These are phyloP conservation scores for Brachyrhaphis roseni DNA, from an alignment of 2,797 vertebrate species.

Conservation along the genomic window DNA sequence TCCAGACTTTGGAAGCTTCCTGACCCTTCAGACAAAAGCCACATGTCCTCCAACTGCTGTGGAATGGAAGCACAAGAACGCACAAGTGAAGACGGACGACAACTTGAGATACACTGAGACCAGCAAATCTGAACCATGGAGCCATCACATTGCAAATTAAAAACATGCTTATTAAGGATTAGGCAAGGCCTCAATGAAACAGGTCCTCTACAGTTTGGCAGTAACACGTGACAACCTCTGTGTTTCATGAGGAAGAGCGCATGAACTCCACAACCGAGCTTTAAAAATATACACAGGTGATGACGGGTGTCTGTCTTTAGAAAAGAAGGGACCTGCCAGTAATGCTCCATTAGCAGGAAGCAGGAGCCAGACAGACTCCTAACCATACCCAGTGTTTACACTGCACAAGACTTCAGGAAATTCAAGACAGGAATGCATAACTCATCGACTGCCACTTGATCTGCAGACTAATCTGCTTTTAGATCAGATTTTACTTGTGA, in stretches of 20 bases:
- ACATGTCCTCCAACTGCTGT: constrained; percentile 16
- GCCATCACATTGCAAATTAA: not conserved
- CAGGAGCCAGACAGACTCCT: constrained; percentile 4
- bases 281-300: constrained; percentile 1
- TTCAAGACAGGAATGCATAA: not conserved
- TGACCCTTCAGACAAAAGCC: constrained; percentile 27
- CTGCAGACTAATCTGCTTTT: not conserved
- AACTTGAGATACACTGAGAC: constrained; percentile 8
- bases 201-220: not conserved
- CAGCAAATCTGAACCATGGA: not conserved
- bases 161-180: not conserved
- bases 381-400: constrained; percentile 8
- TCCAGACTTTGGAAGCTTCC: constrained; percentile 21
- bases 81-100: constrained; percentile 2
- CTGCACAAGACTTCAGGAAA: not conserved
- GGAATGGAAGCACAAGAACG: constrained; percentile 6
- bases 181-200: not conserved
- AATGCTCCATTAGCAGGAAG: not conserved
- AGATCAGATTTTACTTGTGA: not conserved
- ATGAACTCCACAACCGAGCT: not conserved
- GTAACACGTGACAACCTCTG: not conserved
- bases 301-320: constrained; percentile 4
- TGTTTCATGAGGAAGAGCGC: not conserved
- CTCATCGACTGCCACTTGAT: not conserved
- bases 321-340: constrained; percentile 3